These are phyloP conservation scores for Urocolius indicus DNA, from an alignment of 2,113 vertebrate genomes.

Conservation along the genomic window DNA sequence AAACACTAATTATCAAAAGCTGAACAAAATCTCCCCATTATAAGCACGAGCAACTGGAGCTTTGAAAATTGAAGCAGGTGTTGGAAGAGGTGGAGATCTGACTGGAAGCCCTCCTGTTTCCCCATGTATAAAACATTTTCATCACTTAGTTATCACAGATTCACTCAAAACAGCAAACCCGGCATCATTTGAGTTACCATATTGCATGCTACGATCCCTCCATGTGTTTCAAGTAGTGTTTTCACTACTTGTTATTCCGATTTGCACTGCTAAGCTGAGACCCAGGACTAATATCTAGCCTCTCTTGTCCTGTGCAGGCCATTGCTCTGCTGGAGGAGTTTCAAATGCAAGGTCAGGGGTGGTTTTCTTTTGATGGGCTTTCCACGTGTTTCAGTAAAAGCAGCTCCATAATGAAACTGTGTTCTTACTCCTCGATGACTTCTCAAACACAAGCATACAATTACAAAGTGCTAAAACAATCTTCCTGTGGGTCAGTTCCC, in stretches of 20 bases:
- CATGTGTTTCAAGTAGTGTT: neutral
- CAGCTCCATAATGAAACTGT: neutral
- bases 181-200: neutral
- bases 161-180: neutral
- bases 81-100: neutral
- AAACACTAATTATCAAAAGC: neutral
- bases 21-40: neutral
- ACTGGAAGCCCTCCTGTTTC: neutral
- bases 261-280: neutral
- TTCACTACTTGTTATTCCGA: neutral
- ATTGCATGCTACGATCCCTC: neutral
- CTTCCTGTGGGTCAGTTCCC: neutral
- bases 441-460: neutral
- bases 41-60: neutral
- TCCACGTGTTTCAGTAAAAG: neutral
- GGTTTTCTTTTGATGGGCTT: neutral
- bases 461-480: neutral
- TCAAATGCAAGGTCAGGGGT: neutral
- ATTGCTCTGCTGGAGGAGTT: neutral
- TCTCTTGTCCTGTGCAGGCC: neutral
- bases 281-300: neutral
- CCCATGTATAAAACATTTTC: neutral
- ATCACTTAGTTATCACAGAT: neutral
- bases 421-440: neutral
- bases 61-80: neutral